Percentiles rank a stretch among this genome's conserved stretches.
Evolutionary conservation across 2,888 invertebrate genomes (phyloP).

Genomic region (Chrysodeixis includens): DNA sequence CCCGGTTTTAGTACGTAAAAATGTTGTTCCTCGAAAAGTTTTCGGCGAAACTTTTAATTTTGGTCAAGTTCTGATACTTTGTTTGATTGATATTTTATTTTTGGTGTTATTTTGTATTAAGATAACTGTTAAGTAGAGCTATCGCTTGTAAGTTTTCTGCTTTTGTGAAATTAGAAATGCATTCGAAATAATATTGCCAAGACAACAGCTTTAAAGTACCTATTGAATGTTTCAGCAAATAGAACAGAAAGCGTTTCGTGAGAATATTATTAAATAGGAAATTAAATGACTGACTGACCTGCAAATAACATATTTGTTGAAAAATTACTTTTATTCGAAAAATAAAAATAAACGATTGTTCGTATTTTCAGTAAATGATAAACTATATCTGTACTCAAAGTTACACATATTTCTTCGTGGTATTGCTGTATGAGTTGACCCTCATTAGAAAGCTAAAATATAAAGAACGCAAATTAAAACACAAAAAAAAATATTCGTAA

Average conservation of each 20-base stretch:
- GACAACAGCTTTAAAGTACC: not conserved
- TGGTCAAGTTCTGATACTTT: conserved; percentile 18
- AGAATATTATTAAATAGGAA: not conserved
- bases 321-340: too few species aligned
- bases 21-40: conserved; percentile 31
- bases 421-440: too few species aligned
- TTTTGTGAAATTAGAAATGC: not conserved
- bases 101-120: conserved; percentile 2
- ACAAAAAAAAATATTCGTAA: too few species aligned
- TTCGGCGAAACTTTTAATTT: conserved; percentile 40
- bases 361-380: too few species aligned
- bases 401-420: too few species aligned
- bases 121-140: not conserved
- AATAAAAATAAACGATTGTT: too few species aligned
- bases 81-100: conserved; percentile 34
- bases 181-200: not conserved
- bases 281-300: too few species aligned
- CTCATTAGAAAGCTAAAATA: too few species aligned
- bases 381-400: too few species aligned
- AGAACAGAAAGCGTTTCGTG: not conserved
- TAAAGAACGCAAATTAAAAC: too few species aligned
- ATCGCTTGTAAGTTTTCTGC: not conserved
- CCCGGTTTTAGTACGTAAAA: conserved; percentile 49
- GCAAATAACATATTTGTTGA: too few species aligned
- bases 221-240: not conserved